These are phyloP conservation scores for Clivina fossor DNA, from an alignment of 2,888 invertebrate species.

Conservation along the genomic window DNA sequence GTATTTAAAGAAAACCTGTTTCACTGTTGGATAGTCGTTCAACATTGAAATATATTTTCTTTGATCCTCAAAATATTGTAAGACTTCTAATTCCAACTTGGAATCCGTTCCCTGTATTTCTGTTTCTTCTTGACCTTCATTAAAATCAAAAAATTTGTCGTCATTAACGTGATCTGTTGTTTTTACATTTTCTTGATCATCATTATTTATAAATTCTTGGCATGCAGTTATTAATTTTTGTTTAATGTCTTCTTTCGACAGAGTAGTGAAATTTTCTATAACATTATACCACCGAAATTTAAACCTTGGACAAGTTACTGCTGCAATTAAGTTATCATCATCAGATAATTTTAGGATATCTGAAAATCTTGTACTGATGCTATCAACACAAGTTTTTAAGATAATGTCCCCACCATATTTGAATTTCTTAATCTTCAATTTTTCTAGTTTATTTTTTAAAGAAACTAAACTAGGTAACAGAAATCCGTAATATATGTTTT, in stretches of 20 bases:
- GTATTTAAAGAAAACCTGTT: conserved; percentile 1
- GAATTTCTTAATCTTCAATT: not conserved
- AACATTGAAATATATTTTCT: conserved; percentile 3
- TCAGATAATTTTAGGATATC: not conserved
- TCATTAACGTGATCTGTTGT: not conserved
- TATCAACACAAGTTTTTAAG: not conserved
- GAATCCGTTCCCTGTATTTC: not conserved
- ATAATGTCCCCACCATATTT: conserved; percentile 1
- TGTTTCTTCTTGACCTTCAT: not conserved
- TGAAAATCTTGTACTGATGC: not conserved
- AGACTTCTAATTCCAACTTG: conserved; percentile 7
- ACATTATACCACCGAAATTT: conserved; percentile 5
- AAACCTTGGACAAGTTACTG: not conserved
- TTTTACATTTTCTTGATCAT: not conserved
- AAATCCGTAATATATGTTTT: conserved; percentile 25
- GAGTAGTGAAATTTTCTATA: not conserved
- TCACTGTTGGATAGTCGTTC: not conserved
- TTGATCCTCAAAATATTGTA: conserved; percentile 5
- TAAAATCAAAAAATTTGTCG: conserved; percentile 7
- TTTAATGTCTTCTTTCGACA: not conserved
- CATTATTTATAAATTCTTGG: not conserved
- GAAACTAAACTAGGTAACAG: conserved; percentile 20
- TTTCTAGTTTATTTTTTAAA: conserved; percentile 13
- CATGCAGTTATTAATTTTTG: conserved; percentile 2
- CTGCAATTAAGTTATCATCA: conserved; percentile 13